Conservation (phyloP, 2,888 invertebrate species). For the Amphipoea lucens region DNA sequence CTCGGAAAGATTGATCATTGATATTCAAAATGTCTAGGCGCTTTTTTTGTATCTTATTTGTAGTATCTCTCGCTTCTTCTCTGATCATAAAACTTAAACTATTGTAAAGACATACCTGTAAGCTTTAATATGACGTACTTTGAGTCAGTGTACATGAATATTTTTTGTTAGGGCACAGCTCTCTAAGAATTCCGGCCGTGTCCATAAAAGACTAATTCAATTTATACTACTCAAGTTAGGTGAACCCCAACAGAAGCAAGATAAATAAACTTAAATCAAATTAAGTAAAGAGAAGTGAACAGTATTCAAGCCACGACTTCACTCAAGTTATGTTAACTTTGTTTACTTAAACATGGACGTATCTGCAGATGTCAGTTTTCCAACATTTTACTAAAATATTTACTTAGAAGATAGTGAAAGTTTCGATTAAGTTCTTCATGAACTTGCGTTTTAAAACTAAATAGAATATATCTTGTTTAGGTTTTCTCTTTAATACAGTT, state of each 20-base stretch:
- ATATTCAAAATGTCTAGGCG: no score
- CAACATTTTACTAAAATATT: constrained; percentile 45
- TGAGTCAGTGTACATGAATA: no score
- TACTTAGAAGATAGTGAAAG: constrained; percentile 27
- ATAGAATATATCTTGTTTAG: background rate
- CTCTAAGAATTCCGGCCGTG: no score
- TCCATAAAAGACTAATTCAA: background rate
- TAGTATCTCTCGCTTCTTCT: no score
- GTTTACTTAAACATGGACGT: constrained; percentile 26
- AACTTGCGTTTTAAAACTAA: constrained; percentile 19
- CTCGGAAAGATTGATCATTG: no score
- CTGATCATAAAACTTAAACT: no score
- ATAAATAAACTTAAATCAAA: constrained; percentile 40
- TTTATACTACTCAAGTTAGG: background rate
- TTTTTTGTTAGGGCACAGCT: no score
- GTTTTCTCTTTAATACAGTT: constrained; percentile 1
- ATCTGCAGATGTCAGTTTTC: constrained; percentile 56
- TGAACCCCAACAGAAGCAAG: background rate
- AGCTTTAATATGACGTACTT: no score
- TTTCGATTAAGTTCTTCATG: constrained; percentile 11
- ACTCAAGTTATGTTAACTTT: constrained; percentile 46
- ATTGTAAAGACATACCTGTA: no score
- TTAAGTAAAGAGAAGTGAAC: constrained; percentile 29
- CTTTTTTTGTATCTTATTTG: no score
- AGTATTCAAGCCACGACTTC: constrained; percentile 23